Evolutionary conservation across 2,797 vertebrate species (phyloP), one percentile per base, ranked within the genome.

Genomic region (Nyctibius grandis): DNA sequence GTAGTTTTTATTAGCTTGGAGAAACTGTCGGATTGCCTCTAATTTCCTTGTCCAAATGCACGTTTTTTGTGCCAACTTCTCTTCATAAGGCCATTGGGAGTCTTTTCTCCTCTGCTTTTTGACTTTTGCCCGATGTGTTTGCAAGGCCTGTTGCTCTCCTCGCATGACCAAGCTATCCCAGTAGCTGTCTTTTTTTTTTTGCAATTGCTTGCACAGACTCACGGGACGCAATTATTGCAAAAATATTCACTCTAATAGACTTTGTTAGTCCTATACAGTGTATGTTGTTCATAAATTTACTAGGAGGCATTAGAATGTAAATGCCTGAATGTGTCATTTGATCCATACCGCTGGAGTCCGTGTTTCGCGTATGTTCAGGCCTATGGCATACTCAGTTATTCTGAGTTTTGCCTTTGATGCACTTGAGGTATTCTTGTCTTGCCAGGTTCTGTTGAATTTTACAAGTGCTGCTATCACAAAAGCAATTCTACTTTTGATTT

Each of bases 401-500:
- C 34, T 28, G 19, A 83, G 19, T 72, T 94, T 81, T 84, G 54
- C 36, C 42, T 86, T 73, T 81, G 36, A 75, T 72, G 47, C n/a
- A 40, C 69, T 81, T 91, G 83, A 85, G 45, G 31, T 76, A 91
- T 84, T 84, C 83, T 84, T 85, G 60, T 79, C 45, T 73, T 92
- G 54, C 73, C 36, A 76, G 34, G 20, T 93, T 89, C 65, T 73
- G 59, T 59, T 81, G 60, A 86, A 86, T 74, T 95, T 91, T 90
- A 54, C 42, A 85, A 93, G 73, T 72, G 44, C 42, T 93, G 26
- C 19, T 90, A 40, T 90, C 70, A 86, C 19, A 93, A 87, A 96
- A 79, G 34, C 34, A 82, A 68, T 84, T 86, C 31, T 78, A 50
- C 57, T 91, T 94, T 86, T 95, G 79, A 91, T 91, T 86, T 91